phyloP scores from a whole-genome alignment of 2,888 invertebrate genomes.

The Melinaea menophilus region DNA sequence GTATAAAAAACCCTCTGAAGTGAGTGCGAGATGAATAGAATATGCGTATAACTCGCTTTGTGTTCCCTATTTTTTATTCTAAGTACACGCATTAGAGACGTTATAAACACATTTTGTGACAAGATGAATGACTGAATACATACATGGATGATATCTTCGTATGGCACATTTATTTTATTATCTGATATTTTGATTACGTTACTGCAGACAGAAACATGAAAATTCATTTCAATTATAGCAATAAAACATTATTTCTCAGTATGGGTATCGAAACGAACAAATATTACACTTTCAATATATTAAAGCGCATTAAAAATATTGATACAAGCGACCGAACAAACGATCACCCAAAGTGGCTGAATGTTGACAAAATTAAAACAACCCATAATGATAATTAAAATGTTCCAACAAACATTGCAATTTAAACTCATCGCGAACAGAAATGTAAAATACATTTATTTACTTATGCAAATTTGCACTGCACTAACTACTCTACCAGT shows the following conservation, averaged over 20 bases:
- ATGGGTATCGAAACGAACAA: background rate
- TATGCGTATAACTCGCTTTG: background rate
- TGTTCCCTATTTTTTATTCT: slow-evolving; percentile 4
- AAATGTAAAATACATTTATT: slow-evolving; percentile 23
- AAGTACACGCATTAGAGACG: slow-evolving; percentile 4
- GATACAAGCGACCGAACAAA: background rate
- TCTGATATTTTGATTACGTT: too few species aligned
- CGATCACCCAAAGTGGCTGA: slow-evolving; percentile 2
- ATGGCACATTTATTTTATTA: background rate
- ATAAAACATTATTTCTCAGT: background rate
- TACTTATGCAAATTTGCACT: slow-evolving; percentile 35
- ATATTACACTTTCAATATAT: slow-evolving; percentile 2
- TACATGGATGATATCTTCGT: background rate
- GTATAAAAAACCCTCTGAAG: slow-evolving; percentile 11
- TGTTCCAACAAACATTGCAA: slow-evolving; percentile 11
- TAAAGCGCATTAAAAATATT: slow-evolving; percentile 3
- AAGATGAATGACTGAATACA: background rate
- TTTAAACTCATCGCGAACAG: slow-evolving; percentile 20
- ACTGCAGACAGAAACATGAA: too few species aligned
- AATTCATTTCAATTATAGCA: too few species aligned
- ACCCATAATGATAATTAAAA: slow-evolving; percentile 1
- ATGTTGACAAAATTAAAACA: slow-evolving; percentile 2
- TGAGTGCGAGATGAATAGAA: slow-evolving; percentile 5
- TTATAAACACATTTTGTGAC: slow-evolving; percentile 1
- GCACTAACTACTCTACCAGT: slow-evolving; percentile 36